Evolutionary conservation across 2,113 vertebrate species (phyloP).

Genomic region (Entelurus aequoreus): DNA sequence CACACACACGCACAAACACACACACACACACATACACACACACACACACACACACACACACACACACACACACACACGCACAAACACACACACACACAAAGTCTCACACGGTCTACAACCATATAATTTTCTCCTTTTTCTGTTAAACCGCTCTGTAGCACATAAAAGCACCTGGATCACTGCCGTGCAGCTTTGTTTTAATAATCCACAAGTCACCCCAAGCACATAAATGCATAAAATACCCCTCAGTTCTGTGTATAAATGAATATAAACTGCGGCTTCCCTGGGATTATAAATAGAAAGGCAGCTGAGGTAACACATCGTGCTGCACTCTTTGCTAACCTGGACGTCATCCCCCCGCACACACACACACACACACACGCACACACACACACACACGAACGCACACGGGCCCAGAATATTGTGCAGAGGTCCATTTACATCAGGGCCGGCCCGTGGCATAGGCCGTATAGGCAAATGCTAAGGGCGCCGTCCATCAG

Average conservation of each 20-base stretch:
- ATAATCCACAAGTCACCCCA: not conserved
- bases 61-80: too few species aligned
- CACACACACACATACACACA: too few species aligned
- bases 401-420: constrained; percentile 1
- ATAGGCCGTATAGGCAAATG: too few species aligned
- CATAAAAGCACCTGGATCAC: constrained; percentile 2
- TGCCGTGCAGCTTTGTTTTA: constrained; percentile 6
- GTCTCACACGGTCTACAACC: not conserved
- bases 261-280: constrained; percentile 39
- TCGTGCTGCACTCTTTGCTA: constrained; percentile 10
- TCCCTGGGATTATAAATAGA: constrained; percentile 27
- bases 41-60: too few species aligned
- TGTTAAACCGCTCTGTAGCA: constrained; percentile 6
- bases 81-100: too few species aligned
- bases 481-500: too few species aligned
- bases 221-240: constrained; percentile 26
- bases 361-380: constrained; percentile 3
- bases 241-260: constrained; percentile 5
- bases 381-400: not conserved
- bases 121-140: constrained; percentile 1
- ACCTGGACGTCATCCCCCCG: constrained; percentile 18
- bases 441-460: too few species aligned
- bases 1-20: too few species aligned
- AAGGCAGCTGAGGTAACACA: not conserved
- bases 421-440: not conserved